Evolutionary conservation across 2,888 invertebrate species (phyloP).

Genomic region (Omphaloscelis lunosa): DNA sequence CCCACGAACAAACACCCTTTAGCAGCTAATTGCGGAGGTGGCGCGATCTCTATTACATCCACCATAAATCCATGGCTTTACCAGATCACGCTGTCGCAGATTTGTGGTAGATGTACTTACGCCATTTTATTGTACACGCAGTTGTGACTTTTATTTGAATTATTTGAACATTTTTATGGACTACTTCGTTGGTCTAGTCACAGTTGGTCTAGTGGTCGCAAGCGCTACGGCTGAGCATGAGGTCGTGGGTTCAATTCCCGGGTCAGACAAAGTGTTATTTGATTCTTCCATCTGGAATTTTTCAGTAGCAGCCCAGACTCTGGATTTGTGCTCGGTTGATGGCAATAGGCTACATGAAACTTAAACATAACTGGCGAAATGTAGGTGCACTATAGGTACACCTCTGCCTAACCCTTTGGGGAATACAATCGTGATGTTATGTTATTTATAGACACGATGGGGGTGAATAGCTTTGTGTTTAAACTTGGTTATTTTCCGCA

Average conservation of each 20-base stretch:
- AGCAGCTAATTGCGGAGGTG: slow-evolving; percentile 86
- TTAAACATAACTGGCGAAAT: too few relatives aligned
- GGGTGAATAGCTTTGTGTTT: not conserved
- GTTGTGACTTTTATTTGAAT: slow-evolving; percentile 24
- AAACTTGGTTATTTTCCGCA: not conserved
- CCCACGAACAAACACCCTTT: slow-evolving; percentile 85
- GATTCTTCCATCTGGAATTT: too few relatives aligned
- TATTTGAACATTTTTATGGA: slow-evolving; percentile 18
- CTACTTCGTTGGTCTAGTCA: too few relatives aligned
- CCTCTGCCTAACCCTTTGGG: not conserved
- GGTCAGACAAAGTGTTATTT: too few relatives aligned
- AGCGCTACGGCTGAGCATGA: too few relatives aligned
- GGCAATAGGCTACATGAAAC: too few relatives aligned
- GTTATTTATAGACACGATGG: not conserved
- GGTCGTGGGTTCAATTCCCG: too few relatives aligned
- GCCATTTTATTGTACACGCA: slow-evolving; percentile 24
- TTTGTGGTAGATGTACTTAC: slow-evolving; percentile 54
- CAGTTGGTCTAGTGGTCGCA: too few relatives aligned
- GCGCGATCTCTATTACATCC: slow-evolving; percentile 78
- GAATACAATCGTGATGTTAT: not conserved
- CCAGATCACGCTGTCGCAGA: slow-evolving; percentile 64
- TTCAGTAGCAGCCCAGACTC: too few relatives aligned
- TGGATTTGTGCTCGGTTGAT: too few relatives aligned
- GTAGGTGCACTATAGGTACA: not conserved
- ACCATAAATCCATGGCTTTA: slow-evolving; percentile 76